Evolutionary conservation across 1,140 invertebrate species (phyloP).

Genomic region (Macrotrachela quadricornifera): DNA sequence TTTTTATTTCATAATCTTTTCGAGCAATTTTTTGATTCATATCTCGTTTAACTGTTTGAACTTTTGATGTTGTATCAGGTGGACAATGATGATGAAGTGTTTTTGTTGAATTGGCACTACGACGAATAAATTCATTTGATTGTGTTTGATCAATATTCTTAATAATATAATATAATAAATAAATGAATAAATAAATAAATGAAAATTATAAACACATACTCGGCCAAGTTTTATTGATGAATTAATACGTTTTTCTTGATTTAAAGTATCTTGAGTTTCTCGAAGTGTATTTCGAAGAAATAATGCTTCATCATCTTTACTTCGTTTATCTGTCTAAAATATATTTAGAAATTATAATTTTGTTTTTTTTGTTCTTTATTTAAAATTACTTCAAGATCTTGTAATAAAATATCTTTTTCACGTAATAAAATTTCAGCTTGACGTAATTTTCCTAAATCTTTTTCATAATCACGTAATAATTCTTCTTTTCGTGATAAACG

Average conservation of each 20-base stretch:
- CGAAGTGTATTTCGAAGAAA: constrained; percentile 25
- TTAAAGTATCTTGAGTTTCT: constrained; percentile 18
- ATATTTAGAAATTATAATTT: not conserved
- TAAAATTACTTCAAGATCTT: constrained; percentile 1
- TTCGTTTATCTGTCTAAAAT: constrained; percentile 19
- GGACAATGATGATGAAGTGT: constrained; percentile 11
- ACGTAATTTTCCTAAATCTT: constrained; percentile 24
- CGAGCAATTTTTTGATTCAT: constrained; percentile 18
- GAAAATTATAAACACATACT: constrained; percentile 11
- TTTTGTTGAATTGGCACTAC: constrained; percentile 1
- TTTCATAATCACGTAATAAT: constrained; percentile 24
- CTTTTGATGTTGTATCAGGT: not conserved
- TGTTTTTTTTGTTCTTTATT: not conserved
- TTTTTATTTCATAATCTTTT: constrained; percentile 27
- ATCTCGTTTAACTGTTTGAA: too few species aligned
- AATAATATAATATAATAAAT: constrained; percentile 8
- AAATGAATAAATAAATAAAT: not conserved
- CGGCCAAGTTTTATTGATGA: constrained; percentile 27
- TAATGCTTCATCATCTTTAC: constrained; percentile 21
- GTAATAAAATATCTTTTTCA: constrained; percentile 1
- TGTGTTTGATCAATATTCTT: too few species aligned
- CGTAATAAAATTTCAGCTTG: constrained; percentile 10
- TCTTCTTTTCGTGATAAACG: constrained; percentile 25
- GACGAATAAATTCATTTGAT: too few species aligned
- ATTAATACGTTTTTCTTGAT: constrained; percentile 28